Evolutionary conservation across 2,888 invertebrate genomes (phyloP), one percentile per base, ranked within the genome.

Genomic region (Drosophila differens): DNA sequence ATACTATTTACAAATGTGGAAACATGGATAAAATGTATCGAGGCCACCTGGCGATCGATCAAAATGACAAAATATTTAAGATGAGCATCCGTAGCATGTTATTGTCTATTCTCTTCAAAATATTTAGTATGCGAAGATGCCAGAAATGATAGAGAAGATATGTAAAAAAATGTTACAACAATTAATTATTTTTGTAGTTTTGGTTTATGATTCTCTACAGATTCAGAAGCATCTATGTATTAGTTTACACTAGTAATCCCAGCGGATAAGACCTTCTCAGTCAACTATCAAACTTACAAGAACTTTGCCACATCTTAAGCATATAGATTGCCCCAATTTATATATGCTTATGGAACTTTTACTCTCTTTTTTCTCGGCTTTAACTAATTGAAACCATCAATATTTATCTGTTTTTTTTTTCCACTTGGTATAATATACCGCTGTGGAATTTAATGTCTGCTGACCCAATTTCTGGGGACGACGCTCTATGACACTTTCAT

Each of bases 11-110:
- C 54, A 76, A 64, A 73, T 54, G 44, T 65, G 59, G 49, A 49
- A 52, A 59, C 33, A 69, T 66, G 41, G 35, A 52, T 54, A 41
- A 58, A 65, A 41, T n/a, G 7, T 30, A n/a, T 65, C 19, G n/a
- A 3, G 51, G 39, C 19, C 47, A 9, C n/a, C 14, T 44, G 33
- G 33, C 70, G 58, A 85, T 82, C 76, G 69, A 87, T 85, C 87
- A 85, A 82, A 75, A 51, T 76, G 80, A 73, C 82, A 70, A 70
- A 73, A 84, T 79, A 79, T 74, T 76, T 59, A 59, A 67, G 66
- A 74, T 74, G 57, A 52, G 57, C 37, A 57, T 41, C 62, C 14
- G n/a, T 9, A 19, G 30, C 5, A 25, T 47, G 25, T 16, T 60
- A 14, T 59, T 51, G 25, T 62, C 28, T 16, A 16, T 25, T 32